phyloP scores from a whole-genome alignment of 1,140 invertebrate species.

The Drosophila tropicalis region DNA sequence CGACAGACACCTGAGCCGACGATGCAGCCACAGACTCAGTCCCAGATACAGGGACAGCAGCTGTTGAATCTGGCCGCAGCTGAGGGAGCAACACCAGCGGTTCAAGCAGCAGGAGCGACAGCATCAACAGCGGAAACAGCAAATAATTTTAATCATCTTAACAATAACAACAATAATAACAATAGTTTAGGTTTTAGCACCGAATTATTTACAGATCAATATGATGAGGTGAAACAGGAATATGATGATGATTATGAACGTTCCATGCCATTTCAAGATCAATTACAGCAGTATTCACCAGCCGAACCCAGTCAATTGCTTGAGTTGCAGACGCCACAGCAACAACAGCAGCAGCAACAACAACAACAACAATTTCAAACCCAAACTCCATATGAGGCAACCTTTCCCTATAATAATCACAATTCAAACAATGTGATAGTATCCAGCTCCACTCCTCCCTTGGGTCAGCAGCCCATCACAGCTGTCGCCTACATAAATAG shows the following conservation, averaged over 20 bases:
- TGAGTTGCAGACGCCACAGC: constrained; percentile 67
- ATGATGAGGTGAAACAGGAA: constrained; percentile 71
- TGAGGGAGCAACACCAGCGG: constrained; percentile 20
- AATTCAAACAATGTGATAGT: constrained; percentile 5
- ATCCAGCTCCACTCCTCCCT: neutral
- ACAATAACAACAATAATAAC: constrained; percentile 51
- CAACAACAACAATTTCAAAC: constrained; percentile 23
- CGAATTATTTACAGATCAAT: constrained; percentile 74
- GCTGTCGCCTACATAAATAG: constrained; percentile 69
- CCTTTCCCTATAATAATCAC: constrained; percentile 19
- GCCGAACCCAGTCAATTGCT: constrained; percentile 58
- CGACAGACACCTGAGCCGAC: constrained; percentile 8
- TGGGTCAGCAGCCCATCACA: constrained; percentile 45
- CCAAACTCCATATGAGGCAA: constrained; percentile 13
- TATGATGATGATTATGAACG: constrained; percentile 70
- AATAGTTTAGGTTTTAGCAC: constrained; percentile 60
- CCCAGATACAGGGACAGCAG: constrained; percentile 16
- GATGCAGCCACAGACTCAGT: constrained; percentile 19
- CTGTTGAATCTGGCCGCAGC: constrained; percentile 29
- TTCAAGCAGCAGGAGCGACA: too few relatives aligned
- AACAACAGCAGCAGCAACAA: constrained; percentile 52
- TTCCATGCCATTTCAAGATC: constrained; percentile 69
- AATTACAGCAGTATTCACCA: constrained; percentile 69
- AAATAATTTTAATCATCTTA: constrained; percentile 23
- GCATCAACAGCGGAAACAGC: constrained; percentile 28